Conservation (phyloP, 2,113 vertebrate species). For the Furnarius figulus region DNA sequence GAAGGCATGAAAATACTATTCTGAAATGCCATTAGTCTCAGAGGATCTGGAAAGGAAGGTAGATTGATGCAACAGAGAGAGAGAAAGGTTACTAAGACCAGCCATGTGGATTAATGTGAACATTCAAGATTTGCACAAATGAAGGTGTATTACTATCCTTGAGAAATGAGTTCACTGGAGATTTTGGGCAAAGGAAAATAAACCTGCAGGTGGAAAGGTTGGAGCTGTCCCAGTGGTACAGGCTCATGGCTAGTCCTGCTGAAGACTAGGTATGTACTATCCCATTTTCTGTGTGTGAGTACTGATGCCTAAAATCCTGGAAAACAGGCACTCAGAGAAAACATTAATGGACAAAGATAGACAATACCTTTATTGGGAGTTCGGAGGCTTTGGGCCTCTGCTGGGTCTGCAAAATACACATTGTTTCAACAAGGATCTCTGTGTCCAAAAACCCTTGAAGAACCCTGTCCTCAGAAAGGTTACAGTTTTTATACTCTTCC, state of each 20-base stretch:
- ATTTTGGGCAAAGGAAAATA: not conserved
- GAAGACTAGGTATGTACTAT: not conserved
- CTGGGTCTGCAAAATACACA: too few species aligned
- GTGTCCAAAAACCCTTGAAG: too few species aligned
- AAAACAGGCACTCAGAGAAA: too few species aligned
- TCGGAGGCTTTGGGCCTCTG: too few species aligned
- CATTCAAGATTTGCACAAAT: not conserved
- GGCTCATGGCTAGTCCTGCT: not conserved
- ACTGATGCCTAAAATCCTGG: too few species aligned
- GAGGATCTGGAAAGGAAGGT: not conserved
- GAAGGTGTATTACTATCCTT: not conserved
- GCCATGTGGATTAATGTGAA: not conserved
- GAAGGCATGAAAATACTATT: not conserved
- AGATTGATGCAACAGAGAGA: not conserved
- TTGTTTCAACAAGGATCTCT: too few species aligned
- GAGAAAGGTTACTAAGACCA: not conserved
- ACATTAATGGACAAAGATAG: too few species aligned
- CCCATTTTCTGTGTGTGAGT: not conserved
- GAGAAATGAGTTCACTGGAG: not conserved
- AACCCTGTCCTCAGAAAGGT: too few species aligned
- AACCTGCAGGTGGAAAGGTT: not conserved
- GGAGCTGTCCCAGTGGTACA: not conserved
- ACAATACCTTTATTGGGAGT: too few species aligned
- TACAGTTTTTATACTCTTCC: too few species aligned
- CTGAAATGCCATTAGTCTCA: not conserved